These are phyloP conservation scores for Ladona fulva DNA, from an alignment of 1,140 invertebrate genomes.

Conservation along the genomic window DNA sequence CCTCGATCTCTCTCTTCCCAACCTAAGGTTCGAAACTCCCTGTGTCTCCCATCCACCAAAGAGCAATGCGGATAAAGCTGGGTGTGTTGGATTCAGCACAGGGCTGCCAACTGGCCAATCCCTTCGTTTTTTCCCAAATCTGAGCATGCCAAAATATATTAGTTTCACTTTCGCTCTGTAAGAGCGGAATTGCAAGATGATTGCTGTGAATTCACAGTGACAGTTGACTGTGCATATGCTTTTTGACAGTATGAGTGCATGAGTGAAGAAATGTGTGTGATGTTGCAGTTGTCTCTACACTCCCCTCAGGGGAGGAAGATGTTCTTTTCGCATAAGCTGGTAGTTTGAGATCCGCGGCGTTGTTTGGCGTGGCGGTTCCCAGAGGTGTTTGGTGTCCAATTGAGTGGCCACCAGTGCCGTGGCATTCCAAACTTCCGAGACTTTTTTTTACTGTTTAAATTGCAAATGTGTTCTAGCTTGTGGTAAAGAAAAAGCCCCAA, in stretches of 20 bases:
- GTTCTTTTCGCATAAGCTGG: no score
- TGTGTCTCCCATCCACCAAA: not conserved
- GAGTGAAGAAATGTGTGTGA: no score
- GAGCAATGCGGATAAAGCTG: no score
- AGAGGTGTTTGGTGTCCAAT: no score
- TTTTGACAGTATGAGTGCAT: not conserved
- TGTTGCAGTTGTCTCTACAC: no score
- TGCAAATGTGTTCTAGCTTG: slow-evolving; percentile 5
- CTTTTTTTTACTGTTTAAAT: slow-evolving; percentile 5
- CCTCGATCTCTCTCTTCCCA: not conserved
- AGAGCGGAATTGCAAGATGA: not conserved
- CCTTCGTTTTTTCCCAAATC: not conserved
- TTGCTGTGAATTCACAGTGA: slow-evolving; percentile 4
- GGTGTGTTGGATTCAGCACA: no score
- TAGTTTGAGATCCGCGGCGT: no score
- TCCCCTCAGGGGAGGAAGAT: no score
- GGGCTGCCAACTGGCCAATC: not conserved
- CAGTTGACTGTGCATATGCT: not conserved
- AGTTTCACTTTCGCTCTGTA: not conserved
- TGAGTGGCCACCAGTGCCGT: no score
- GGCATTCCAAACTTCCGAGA: not conserved
- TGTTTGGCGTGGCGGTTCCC: no score
- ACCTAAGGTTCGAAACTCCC: not conserved
- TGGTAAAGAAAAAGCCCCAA: not conserved
- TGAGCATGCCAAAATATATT: slow-evolving; percentile 6